Base-by-base conservation (phyloP, 2,888 invertebrate genomes). In the Tyria jacobaeae region DNA sequence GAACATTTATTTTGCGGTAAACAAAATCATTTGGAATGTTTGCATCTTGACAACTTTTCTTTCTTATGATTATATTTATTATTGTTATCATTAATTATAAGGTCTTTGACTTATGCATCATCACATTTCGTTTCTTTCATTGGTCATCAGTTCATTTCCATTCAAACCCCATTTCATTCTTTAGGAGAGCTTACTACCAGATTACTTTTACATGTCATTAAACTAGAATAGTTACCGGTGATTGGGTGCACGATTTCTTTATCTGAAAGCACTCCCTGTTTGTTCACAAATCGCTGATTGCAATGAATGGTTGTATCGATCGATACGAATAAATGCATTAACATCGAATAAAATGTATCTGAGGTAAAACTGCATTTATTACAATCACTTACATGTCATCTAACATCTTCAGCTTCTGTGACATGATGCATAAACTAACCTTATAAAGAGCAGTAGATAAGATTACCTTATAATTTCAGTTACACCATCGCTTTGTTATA, bases 21-120 rank as follows among this genome's bases (percentile, higher is more conserved):
- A 84, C 68, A 75, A 83, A 83, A 84, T 90, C 83, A 85, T 89
- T 89, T 90, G 90, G 93, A 92, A 93, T 92, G 92, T 92, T 90
- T 92, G 94, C 94, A 94, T 94, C 94, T 94, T 94, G 94, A 94
- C 94, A 92, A 92, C 92, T 94, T 92, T 90, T 90, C 87, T 92
- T 91, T 89, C 82, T 82, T 83, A 80, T 65, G 65, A 78, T 80
- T 74, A 68, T 44, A 44, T 12, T 66, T 66, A 73, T 71, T 51
- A 71, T 80, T 76, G 80, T 85, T 82, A 82, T 82, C 73, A 63
- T 83, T 86, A 81, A 82, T 78, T 83, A 75, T 89, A 89, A 86
- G 86, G 81, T 81, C 83, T 80, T 75, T 73, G 62, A 76, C 81
- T 85, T 87, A 85, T 89, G 89, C 89, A 89, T 90, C 86, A 86